Evolutionary conservation across 2,797 vertebrate species (phyloP), one percentile per base, ranked within the genome.

Genomic region (Pagetopsis macropterus): DNA sequence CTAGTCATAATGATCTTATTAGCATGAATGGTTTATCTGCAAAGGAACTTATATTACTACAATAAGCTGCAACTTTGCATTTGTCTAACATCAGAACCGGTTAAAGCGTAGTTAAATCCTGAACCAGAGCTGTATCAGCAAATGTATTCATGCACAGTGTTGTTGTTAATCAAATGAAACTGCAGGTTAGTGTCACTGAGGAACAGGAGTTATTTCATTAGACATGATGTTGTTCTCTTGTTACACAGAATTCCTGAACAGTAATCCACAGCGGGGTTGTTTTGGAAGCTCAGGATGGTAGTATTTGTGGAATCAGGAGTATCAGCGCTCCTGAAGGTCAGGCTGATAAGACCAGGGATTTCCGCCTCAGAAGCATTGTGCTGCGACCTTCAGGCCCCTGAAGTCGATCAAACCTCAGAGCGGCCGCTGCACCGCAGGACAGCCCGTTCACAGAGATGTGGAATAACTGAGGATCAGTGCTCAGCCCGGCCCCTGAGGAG

Each of bases 261-360:
- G 80, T 23, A 57, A 79, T 43, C 63, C 70, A 52, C 70, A 44
- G 73, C 52, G 37, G 5, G 48, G 21, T 59, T 23, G 64, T 62
- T 66, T 70, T 27, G 48, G 72, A 77, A 66, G 84, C 67, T 61
- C 65, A 83, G 71, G 68, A 71, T 74, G 73, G 82, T 43, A 33
- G 75, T 82, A 66, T 91, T 88, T 91, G 86, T 89, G 81, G 84
- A 86, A 89, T 93, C 91, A 76, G 86, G 84, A 79, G 89, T 89
- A 91, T 91, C 92, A 87, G 90, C 89, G 73, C 83, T 88, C 86
- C 76, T 91, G 91, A 94, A 95, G 94, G 94, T 95, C 93, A 90
- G 40, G 33, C 86, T 90, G 94, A 94, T 95, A 95, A 95, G 86
- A 89, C 89, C 83, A 78, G 74, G 89, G 89, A 91, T 93, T 92